These are phyloP conservation scores for Cheirogaleus major DNA, from an alignment of 2,797 vertebrate species.

Conservation along the genomic window DNA sequence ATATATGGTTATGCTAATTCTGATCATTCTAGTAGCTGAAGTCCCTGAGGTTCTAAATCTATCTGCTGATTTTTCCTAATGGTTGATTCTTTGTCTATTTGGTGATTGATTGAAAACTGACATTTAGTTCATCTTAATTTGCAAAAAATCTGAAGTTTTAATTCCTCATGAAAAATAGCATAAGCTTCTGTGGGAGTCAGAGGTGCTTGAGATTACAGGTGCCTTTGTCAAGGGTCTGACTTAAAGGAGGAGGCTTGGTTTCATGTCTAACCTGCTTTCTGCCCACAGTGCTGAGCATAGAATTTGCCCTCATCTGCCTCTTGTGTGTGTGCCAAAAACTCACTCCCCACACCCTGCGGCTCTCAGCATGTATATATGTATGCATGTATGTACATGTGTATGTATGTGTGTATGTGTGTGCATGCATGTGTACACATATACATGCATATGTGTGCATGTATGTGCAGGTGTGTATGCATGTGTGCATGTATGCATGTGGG, in stretches of 20 bases:
- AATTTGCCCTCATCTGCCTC: not conserved
- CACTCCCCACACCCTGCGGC: not conserved
- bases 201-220: not conserved
- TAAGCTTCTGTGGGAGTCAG: not conserved
- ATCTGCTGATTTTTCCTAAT: not conserved
- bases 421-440: rapidly evolving
- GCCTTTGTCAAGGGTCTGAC: not conserved
- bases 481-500: not conserved
- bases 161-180: not conserved
- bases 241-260: not conserved
- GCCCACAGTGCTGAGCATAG: not conserved
- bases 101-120: not conserved
- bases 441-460: not conserved
- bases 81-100: not conserved
- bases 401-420: not conserved
- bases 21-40: not conserved
- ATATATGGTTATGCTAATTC: not conserved
- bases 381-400: rapidly evolving
- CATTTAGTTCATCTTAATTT: not conserved
- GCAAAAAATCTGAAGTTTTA: not conserved
- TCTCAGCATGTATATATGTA: not conserved
- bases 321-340: not conserved
- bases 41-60: not conserved
- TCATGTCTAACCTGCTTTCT: not conserved
- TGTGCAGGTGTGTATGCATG: no score